Evolutionary conservation across 2,113 vertebrate genomes (phyloP), one percentile per base, ranked within the genome.

Genomic region (Sinosuthora webbiana): DNA sequence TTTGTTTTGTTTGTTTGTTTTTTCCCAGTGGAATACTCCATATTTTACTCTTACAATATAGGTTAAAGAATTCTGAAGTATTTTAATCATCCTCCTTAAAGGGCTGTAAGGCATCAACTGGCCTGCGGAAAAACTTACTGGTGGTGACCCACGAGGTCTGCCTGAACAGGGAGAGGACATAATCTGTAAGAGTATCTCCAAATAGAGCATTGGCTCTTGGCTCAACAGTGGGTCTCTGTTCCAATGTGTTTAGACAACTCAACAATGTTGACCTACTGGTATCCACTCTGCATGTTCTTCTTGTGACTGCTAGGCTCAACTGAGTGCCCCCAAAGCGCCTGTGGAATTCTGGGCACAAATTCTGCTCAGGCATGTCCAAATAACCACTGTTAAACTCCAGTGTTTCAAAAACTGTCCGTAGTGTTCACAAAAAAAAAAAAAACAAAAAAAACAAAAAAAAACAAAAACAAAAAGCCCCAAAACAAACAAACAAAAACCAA

Each of bases 221-320:
- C 6, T 84, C 21, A 53, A 14, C 33, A 33, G 3, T 11, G 31
- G 15, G 13, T n/a, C 19, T 60, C 33, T 80, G 27, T 56, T 87
- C 4, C 6, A 56, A 13, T 4, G 16, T 15, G 7, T 33, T 19
- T 5, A 7, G 23, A 23, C 2, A 13, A 11, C 13, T 33, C 4
- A 9, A 2, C 3, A n/a, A n/a, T 17, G 15, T 37, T 65, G 5
- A 10, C 7, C 7, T 4, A 7, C 2, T 74, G 10, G 28, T 8
- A 28, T 8, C n/a, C 11, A 19, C 7, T 4, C 11, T 55, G 23
- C 8, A 6, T 1, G 27, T 45, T 6, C 9, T 63, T n/a, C 24
- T 67, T 71, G 25, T 71, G 67, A 28, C 28, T 67, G 13, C 8
- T 19, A 25, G 7, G 25, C 10, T 79, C 52, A 50, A 1, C 8